Base-by-base conservation (phyloP, 2,113 vertebrate species). In the Cisticola juncidis region DNA sequence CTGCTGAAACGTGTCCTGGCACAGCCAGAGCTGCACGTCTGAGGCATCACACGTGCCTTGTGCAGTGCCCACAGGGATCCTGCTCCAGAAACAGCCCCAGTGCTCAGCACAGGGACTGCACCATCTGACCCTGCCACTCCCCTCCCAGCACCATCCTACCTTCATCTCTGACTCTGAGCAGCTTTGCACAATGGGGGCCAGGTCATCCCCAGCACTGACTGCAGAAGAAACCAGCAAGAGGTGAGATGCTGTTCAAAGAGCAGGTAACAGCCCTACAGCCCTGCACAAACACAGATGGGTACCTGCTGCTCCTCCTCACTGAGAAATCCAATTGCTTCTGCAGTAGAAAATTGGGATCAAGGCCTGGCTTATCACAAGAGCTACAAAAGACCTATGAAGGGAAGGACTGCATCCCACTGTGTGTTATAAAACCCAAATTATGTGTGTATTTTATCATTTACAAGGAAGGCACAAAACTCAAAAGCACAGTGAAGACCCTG, bases 171-270 rank as follows among this genome's bases (percentile, higher is more conserved):
- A 33, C 35, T 35, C 7, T 2, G 44, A 64, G 66, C 86, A 72
- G 54, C 48, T 72, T 28, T 20, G 15, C 53, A 60, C 19, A 51
- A 28, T 0, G 77, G 31, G 23, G 8, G 21, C 28, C 51, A 80
- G 62, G 19, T 5, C 0, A 0, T 4, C 2, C 33, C 38, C 74
- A n/a, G 81, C 47, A 35, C 9, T 9, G 51, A 53, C 1, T 40
- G 33, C 54, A 66, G 53, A 9, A 54, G 36, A 33, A 56, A 60
- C 11, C 33, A 76, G 44, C 4, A 9, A 25, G 40, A 54, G 28
- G 33, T 0, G 10, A 93, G 38, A 25, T 29, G 18, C 56, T n/a
- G 35, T 54, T n/a, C 51, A 42, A 40, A 65, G 38, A 31, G 53
- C 47, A 50, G 36, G 0, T 18, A 21, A 42, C 33, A 66, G 56